Evolutionary conservation across 92 coral and sea anemone genomes (phyloP).

Genomic region (Epizoanthus illoricatus): DNA sequence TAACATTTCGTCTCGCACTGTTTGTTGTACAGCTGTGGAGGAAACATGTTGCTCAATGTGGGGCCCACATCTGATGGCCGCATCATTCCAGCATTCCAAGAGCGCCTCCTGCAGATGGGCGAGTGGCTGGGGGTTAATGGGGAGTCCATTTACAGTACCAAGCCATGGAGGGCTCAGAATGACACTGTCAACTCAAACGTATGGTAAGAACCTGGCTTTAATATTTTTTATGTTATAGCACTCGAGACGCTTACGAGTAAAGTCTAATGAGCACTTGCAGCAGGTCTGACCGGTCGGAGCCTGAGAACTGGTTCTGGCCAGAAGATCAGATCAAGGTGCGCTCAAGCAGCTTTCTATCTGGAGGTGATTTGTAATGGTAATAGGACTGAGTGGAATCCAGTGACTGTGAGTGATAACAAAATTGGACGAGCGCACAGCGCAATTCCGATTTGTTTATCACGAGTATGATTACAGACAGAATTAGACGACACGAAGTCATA

Average conservation of each 20-base stretch:
- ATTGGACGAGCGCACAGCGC: no score
- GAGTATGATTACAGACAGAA: no score
- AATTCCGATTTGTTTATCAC: no score
- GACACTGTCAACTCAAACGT: slow-evolving; percentile 68
- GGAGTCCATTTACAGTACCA: slow-evolving; percentile 74
- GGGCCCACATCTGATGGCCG: slow-evolving; percentile 88
- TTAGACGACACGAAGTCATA: no score
- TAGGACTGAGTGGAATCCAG: no score
- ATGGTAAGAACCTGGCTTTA: slow-evolving; percentile 55
- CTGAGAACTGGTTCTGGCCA: background rate
- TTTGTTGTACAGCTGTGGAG: slow-evolving; percentile 80
- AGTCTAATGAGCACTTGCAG: no score
- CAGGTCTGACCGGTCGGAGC: no score
- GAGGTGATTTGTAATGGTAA: no score
- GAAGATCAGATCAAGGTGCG: background rate
- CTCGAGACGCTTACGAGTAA: no score
- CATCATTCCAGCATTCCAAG: slow-evolving; percentile 85
- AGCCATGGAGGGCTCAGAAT: slow-evolving; percentile 85
- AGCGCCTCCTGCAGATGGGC: slow-evolving; percentile 80
- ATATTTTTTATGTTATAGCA: background rate
- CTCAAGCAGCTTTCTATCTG: no score
- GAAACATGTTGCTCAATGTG: slow-evolving; percentile 76
- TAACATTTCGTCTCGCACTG: background rate
- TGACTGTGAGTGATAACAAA: no score
- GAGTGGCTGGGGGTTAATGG: slow-evolving; percentile 86